A percentile compares a stretch with the other conserved stretches of the same genome.
Conservation (phyloP, 2,797 vertebrate species). For the Semotilus atromaculatus region DNA sequence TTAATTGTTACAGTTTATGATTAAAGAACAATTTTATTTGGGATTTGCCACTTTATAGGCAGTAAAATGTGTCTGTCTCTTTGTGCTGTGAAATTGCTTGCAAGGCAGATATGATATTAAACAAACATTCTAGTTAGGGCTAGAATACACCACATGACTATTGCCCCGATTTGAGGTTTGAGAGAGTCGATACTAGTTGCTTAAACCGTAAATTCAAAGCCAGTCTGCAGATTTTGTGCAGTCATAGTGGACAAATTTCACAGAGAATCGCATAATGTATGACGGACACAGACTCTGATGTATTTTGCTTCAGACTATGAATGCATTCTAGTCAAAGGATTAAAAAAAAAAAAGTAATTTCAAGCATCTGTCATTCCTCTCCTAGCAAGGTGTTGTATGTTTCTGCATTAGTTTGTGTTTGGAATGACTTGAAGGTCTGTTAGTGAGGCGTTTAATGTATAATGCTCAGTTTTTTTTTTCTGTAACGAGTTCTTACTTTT, state of each 20-base stretch:
- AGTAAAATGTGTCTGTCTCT: slow-evolving; percentile 8
- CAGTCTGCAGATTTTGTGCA: not conserved
- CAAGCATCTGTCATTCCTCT: not conserved
- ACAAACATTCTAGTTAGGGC: not conserved
- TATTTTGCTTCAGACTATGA: not conserved
- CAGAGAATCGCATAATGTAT: not conserved
- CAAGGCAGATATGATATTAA: not conserved
- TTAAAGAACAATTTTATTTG: slow-evolving; percentile 30
- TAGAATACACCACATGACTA: not conserved
- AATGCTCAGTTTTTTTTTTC: not conserved
- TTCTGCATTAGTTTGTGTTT: not conserved
- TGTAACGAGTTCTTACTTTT: not conserved
- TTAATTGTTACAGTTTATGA: slow-evolving; percentile 9
- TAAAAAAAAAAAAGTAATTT: not conserved
- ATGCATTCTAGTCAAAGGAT: not conserved
- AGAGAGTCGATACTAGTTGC: not conserved
- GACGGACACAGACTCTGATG: not conserved
- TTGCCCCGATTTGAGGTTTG: not conserved
- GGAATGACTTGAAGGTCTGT: not conserved
- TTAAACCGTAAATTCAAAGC: not conserved
- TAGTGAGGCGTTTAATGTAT: not conserved
- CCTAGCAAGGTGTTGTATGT: not conserved
- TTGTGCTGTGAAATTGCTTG: not conserved
- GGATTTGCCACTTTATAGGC: not conserved
- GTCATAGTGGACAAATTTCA: not conserved